Evolutionary conservation across 2,797 vertebrate species (phyloP).

Genomic region (Hirundo rustica): DNA sequence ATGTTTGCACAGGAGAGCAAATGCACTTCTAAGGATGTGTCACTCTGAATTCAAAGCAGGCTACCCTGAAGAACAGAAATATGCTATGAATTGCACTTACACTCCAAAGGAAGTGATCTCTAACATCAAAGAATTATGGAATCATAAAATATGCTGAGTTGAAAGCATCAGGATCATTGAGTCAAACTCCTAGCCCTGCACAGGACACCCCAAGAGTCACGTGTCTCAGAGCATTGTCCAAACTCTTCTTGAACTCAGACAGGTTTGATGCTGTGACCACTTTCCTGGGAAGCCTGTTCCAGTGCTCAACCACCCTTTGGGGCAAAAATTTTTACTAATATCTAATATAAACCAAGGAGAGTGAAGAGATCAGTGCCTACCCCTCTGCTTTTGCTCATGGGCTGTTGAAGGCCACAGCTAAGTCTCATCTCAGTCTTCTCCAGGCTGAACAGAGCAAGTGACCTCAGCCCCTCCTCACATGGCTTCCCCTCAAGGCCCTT

Average conservation of each 20-base stretch:
- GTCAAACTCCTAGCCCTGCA: neutral
- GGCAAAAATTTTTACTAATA: neutral
- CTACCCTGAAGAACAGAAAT: neutral
- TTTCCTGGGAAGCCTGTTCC: neutral
- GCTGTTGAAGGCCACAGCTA: neutral
- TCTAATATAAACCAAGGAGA: neutral
- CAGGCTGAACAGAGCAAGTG: neutral
- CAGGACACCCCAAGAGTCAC: neutral
- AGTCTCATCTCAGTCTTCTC: neutral
- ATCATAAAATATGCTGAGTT: neutral
- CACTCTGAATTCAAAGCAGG: conserved; percentile 45
- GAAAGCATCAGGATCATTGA: neutral
- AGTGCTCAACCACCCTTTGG: neutral
- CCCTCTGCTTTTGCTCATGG: rapidly evolving
- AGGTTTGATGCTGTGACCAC: neutral
- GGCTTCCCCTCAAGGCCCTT: neutral
- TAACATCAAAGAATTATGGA: neutral
- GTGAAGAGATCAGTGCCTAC: neutral
- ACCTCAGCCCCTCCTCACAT: rapidly evolving
- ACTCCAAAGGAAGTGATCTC: neutral
- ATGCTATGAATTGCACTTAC: neutral
- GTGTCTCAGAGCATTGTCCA: neutral
- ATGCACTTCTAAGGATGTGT: conserved; percentile 44
- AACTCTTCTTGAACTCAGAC: neutral
- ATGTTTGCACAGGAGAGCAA: conserved; percentile 58